A percentile compares a stretch with the other conserved stretches of the same genome.
These are phyloP conservation scores for Alosa sapidissima DNA, from an alignment of 2,797 vertebrate genomes.

Conservation along the genomic window DNA sequence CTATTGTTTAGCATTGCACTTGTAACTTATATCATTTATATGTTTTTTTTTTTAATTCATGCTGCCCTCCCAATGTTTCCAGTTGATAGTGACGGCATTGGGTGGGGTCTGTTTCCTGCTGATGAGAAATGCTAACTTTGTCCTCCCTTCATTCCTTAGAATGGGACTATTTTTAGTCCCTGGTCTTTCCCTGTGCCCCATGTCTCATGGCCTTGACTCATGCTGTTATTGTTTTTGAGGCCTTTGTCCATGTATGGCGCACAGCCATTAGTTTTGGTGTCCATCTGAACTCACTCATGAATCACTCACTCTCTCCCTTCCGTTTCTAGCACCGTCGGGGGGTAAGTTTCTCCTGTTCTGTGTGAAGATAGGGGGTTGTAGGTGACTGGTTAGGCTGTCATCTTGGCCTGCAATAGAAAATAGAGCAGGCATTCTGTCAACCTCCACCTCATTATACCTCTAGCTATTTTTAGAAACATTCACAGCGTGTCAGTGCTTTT, in stretches of 20 bases:
- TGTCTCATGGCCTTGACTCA: slow-evolving; percentile 69
- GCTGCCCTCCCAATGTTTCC: not conserved
- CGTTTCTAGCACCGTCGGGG: slow-evolving; percentile 60
- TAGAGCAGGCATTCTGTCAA: slow-evolving; percentile 55
- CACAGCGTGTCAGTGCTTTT: slow-evolving; percentile 39
- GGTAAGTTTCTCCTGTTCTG: slow-evolving; percentile 54
- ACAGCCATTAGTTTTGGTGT: slow-evolving; percentile 60
- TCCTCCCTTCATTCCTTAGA: slow-evolving; percentile 57
- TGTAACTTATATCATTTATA: not conserved
- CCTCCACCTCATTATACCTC: slow-evolving; percentile 29
- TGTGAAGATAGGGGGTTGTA: slow-evolving; percentile 29
- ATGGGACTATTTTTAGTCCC: slow-evolving; percentile 67
- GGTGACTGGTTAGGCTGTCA: slow-evolving; percentile 38
- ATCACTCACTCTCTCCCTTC: slow-evolving; percentile 45
- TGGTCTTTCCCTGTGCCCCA: slow-evolving; percentile 58
- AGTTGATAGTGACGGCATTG: not conserved
- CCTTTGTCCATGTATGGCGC: slow-evolving; percentile 63
- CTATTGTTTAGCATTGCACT: not conserved
- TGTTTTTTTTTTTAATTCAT: not conserved
- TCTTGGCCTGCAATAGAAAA: slow-evolving; percentile 27
- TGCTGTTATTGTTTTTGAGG: slow-evolving; percentile 57
- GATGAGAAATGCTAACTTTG: slow-evolving; percentile 22
- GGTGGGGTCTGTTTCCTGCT: not conserved
- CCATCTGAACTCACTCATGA: not conserved
- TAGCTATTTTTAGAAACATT: slow-evolving; percentile 53